Base-by-base conservation (phyloP, 2,888 invertebrate genomes). In the Ochropleura leucogaster region DNA sequence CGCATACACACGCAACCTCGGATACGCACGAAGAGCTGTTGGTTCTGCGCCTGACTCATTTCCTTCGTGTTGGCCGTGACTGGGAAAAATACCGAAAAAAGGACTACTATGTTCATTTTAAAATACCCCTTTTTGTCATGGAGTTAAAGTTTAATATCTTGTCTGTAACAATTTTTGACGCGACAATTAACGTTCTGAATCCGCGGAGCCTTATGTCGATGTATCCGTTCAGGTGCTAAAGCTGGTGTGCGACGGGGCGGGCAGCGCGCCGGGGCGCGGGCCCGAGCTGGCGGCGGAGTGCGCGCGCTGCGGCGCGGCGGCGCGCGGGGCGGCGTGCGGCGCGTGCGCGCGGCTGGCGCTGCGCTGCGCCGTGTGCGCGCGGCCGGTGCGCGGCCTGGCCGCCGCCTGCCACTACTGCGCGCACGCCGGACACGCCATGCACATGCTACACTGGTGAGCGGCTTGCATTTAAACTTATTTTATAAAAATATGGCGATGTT, bases 331-430 rank as follows among this genome's bases (percentile, higher is more conserved):
- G 70, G 97, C 97, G 90, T 98, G 98, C 60, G 97, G 44, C 97
- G 98, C 95, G 99, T 97, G 77, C 92, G 97, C 99, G 87, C 97
- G 97, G 70, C 97, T 98, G 47, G 97, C 98, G 73, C 97, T 99
- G 84, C 97, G 97, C 88, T 99, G 99, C 95, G 97, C 98, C 20
- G 95, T 99, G 85, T 99, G 99, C 94, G 98, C 98, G 90, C 97
- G 98, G 81, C 98, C 98, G 18, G 99, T 99, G 49, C 97, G 98
- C 95, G 99, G 98, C 4, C 97, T 97, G 2, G 98, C 98, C 69
- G 98, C 98, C 92, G 98, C 98, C 87, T 99, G 99, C 94, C 96
- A 98, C 71, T 97, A 98, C 80, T 99, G 99, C 95, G 99, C 99
- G 0, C 99, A 99, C 94, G 99, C 99, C 4, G 99, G 99, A 0